Evolutionary conservation across 2,797 vertebrate genomes (phyloP).

Genomic region (Gambelia wislizenii): DNA sequence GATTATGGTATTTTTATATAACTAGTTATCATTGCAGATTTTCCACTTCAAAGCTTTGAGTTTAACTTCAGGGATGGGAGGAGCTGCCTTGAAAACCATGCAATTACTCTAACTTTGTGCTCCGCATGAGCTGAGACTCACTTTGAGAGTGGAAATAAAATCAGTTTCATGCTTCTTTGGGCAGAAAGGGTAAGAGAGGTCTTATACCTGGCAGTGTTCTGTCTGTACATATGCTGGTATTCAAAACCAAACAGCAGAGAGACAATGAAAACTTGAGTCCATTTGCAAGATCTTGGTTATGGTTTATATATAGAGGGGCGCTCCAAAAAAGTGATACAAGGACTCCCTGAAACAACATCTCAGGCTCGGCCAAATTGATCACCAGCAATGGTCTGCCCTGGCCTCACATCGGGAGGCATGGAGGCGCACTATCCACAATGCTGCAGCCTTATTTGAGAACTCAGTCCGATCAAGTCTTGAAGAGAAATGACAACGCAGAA

Average conservation of each 20-base stretch:
- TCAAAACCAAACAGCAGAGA: not conserved
- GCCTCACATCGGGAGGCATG: no score
- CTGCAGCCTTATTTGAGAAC: no score
- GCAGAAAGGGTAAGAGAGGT: constrained; percentile 4
- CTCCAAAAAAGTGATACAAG: no score
- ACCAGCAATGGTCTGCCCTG: no score
- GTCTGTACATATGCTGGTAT: not conserved
- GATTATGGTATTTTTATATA: not conserved
- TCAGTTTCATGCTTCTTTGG: constrained; percentile 9
- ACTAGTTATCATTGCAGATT: constrained; percentile 9
- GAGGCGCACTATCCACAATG: no score
- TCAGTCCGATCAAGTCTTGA: no score
- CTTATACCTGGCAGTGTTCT: not conserved
- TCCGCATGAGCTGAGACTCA: constrained; percentile 7
- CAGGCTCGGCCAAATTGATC: no score
- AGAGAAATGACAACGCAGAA: no score
- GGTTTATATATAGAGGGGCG: not conserved
- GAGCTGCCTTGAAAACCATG: not conserved
- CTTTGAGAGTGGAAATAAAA: constrained; percentile 18
- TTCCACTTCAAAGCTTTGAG: constrained; percentile 12
- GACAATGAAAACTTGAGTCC: not conserved
- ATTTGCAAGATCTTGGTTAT: not conserved
- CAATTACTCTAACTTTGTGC: not conserved
- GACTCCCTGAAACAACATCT: no score
- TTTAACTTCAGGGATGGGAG: not conserved